phyloP scores from a whole-genome alignment of 1,140 invertebrate genomes.

The Bombus superbus region DNA sequence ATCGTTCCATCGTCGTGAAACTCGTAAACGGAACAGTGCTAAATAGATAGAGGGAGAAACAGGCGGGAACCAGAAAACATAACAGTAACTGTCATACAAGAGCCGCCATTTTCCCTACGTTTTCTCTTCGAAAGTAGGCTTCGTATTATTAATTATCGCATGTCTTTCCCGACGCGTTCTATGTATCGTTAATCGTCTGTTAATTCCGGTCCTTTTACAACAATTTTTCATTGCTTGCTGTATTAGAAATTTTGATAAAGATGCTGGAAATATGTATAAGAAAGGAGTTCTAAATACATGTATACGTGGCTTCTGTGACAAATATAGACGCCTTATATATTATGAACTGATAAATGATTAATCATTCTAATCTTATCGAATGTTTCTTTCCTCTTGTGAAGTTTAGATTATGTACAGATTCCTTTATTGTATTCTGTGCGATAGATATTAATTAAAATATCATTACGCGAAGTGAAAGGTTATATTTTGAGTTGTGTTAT shows the following conservation, averaged over 20 bases:
- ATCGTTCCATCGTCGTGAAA: not conserved
- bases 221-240: not conserved
- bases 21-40: constrained; percentile 19
- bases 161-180: not conserved
- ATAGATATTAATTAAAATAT: not conserved
- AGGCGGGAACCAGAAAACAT: constrained; percentile 24
- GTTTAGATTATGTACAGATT: not conserved
- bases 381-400: not conserved
- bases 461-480: not conserved
- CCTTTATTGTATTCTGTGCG: not conserved
- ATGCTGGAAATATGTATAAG: not conserved
- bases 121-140: constrained; percentile 33
- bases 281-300: not conserved
- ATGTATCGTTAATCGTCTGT: not conserved
- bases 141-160: not conserved
- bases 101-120: constrained; percentile 40
- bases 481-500: not conserved
- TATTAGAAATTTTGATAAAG: not conserved
- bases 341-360: not conserved
- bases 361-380: not conserved
- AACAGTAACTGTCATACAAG: constrained; percentile 17
- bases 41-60: constrained; percentile 23
- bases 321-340: not conserved
- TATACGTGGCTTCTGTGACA: constrained; percentile 33
- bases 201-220: not conserved